phyloP scores from a whole-genome alignment of 1,140 invertebrate genomes.

The Arctopsyche grandis region DNA sequence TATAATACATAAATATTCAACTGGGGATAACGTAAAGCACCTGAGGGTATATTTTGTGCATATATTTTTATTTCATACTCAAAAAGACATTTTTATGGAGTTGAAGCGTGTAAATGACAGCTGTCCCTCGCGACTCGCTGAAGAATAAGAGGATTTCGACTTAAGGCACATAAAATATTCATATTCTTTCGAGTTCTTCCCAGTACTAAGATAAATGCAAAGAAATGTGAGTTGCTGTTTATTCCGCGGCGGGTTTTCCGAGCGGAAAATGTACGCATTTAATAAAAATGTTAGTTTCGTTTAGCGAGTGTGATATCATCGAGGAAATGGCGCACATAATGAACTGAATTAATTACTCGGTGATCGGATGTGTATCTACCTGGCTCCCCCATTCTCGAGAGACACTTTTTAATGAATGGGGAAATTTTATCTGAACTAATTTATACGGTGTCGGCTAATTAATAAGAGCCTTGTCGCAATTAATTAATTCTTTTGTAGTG shows the following conservation, averaged over 20 bases:
- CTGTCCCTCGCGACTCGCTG: constrained; percentile 3
- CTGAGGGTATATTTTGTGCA: not conserved
- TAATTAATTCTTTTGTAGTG: too few relatives aligned
- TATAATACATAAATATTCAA: not conserved
- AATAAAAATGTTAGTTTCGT: too few relatives aligned
- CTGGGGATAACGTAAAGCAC: not conserved
- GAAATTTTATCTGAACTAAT: too few relatives aligned
- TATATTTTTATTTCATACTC: not conserved
- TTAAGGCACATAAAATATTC: constrained; percentile 14
- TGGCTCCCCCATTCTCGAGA: too few relatives aligned
- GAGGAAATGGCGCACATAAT: too few relatives aligned
- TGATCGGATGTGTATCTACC: too few relatives aligned
- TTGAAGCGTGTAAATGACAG: constrained; percentile 7
- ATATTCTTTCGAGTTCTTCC: not conserved
- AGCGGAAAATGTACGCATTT: not conserved
- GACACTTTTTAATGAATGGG: too few relatives aligned
- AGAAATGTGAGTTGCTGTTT: not conserved
- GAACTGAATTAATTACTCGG: too few relatives aligned
- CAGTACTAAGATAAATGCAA: not conserved
- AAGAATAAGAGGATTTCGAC: constrained; percentile 8
- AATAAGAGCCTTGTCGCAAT: too few relatives aligned
- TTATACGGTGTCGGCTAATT: too few relatives aligned
- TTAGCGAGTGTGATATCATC: too few relatives aligned
- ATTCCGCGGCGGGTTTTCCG: not conserved
- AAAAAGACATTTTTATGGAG: not conserved